Conservation (phyloP, 2,888 invertebrate species). For the Pardosa pseudoannulata region DNA sequence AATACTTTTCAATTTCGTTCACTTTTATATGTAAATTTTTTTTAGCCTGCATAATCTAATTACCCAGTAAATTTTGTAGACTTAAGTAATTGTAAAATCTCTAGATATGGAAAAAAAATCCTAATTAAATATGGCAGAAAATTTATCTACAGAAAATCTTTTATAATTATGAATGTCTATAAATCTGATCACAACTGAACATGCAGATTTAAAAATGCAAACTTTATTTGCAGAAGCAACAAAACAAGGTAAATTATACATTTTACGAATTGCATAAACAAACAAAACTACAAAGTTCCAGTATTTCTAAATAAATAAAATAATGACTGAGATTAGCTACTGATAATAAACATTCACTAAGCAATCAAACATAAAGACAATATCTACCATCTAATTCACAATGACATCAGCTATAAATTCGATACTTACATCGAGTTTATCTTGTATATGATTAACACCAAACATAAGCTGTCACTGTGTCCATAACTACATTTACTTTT, state of each 20-base stretch:
- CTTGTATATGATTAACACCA: slow-evolving; percentile 64
- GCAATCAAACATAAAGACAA: slow-evolving; percentile 51
- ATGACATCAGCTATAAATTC: slow-evolving; percentile 63
- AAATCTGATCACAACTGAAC: slow-evolving; percentile 6
- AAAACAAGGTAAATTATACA: background rate
- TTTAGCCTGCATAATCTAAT: too few relatives aligned
- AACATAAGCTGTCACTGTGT: slow-evolving; percentile 70
- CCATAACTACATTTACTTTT: slow-evolving; percentile 69
- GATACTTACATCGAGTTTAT: slow-evolving; percentile 62
- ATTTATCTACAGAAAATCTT: background rate
- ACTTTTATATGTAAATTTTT: too few relatives aligned
- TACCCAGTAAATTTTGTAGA: too few relatives aligned
- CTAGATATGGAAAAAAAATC: too few relatives aligned
- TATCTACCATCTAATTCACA: slow-evolving; percentile 61
- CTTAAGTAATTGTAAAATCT: too few relatives aligned
- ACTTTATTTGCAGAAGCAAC: background rate
- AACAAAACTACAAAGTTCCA: slow-evolving; percentile 13
- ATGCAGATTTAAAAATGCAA: slow-evolving; percentile 1
- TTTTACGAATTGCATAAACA: background rate
- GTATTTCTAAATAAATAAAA: slow-evolving; percentile 13
- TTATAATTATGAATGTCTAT: background rate
- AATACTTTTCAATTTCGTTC: too few relatives aligned
- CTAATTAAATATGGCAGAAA: background rate
- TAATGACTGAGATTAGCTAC: slow-evolving; percentile 16
- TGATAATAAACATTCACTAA: slow-evolving; percentile 40